Conservation (phyloP, 2,113 vertebrate species). For the Octodon degus region DNA sequence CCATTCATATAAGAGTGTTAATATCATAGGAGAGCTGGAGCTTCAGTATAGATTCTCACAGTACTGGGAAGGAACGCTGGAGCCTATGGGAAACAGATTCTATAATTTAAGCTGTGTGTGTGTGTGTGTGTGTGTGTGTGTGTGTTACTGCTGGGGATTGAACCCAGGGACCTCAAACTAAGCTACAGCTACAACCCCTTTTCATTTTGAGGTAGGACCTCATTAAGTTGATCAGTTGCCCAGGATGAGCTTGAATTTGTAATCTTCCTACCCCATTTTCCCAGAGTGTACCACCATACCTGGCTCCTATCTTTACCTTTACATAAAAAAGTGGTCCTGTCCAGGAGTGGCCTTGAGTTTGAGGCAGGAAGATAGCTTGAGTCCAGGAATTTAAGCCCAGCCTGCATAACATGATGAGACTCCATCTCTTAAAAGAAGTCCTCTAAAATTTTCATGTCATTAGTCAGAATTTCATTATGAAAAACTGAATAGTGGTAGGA, state of each 20-base stretch:
- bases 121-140: not conserved
- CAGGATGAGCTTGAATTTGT: not conserved
- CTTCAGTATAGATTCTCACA: slow-evolving; percentile 14
- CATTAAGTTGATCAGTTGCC: not conserved
- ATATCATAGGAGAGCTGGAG: slow-evolving; percentile 51
- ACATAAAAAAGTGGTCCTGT: not conserved
- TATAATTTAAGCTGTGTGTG: not conserved
- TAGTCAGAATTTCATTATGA: not conserved
- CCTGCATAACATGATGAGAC: not conserved
- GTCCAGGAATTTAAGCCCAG: not conserved
- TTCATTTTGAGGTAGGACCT: not conserved
- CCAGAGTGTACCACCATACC: not conserved
- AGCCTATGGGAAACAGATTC: not conserved
- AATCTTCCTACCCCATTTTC: not conserved
- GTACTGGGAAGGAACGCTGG: not conserved
- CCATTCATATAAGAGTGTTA: slow-evolving; percentile 56
- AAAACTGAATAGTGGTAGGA: not conserved
- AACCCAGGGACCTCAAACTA: not conserved
- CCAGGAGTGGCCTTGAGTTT: not conserved
- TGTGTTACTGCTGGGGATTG: not conserved
- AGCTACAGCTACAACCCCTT: not conserved
- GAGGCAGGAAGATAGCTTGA: not conserved
- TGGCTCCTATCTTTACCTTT: not conserved
- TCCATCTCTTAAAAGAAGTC: not conserved
- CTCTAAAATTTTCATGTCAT: not conserved